These are phyloP conservation scores for Anabas testudineus DNA, from an alignment of 2,797 vertebrate genomes.

Conservation along the genomic window DNA sequence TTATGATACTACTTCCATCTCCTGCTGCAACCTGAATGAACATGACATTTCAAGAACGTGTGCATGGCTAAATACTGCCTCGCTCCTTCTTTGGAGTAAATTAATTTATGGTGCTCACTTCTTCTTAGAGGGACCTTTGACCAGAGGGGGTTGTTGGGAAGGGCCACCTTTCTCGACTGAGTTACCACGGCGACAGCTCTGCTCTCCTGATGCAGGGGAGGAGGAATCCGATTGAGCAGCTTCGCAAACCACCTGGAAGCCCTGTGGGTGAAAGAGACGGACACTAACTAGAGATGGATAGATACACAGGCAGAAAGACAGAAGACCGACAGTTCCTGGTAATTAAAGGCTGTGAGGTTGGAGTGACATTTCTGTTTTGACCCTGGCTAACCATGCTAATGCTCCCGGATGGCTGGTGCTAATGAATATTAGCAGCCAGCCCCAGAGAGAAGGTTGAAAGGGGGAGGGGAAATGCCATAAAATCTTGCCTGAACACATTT, in stretches of 20 bases:
- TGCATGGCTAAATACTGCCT: not conserved
- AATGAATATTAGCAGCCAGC: conserved; percentile 67
- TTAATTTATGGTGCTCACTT: conserved; percentile 84
- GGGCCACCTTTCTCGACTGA: conserved; percentile 94
- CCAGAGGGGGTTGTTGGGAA: conserved; percentile 88
- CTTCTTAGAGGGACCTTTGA: conserved; percentile 89
- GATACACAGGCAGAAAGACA: conserved; percentile 12
- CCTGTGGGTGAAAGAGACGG: conserved; percentile 74
- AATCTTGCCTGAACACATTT: conserved; percentile 35
- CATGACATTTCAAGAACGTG: not conserved
- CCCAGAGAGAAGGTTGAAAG: conserved; percentile 19
- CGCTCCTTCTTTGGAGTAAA: not conserved
- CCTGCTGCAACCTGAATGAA: not conserved
- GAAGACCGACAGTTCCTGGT: conserved; percentile 26
- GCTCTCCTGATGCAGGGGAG: conserved; percentile 86
- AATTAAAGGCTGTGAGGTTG: conserved; percentile 47
- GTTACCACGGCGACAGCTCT: conserved; percentile 93
- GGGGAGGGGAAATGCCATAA: conserved; percentile 33
- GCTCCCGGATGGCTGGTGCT: conserved; percentile 54
- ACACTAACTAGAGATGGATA: conserved; percentile 22
- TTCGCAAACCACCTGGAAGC: conserved; percentile 94
- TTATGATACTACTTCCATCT: not conserved
- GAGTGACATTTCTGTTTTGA: conserved; percentile 35
- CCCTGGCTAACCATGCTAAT: conserved; percentile 49
- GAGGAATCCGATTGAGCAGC: conserved; percentile 88